Conservation (phyloP, 2,113 vertebrate species). For the Dendrocopos noguchii region DNA sequence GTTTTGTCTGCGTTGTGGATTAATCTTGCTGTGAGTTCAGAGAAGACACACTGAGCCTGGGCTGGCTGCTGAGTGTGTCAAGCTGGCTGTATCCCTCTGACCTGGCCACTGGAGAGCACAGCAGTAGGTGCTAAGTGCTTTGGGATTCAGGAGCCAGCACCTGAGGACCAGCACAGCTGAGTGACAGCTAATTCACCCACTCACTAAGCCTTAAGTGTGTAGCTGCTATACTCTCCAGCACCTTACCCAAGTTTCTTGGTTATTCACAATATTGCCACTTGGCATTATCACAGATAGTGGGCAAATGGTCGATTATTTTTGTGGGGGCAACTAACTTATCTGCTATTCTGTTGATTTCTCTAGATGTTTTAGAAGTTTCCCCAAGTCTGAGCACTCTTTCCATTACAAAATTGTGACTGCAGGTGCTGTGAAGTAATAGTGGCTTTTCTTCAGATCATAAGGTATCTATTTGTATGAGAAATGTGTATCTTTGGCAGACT, state of each 20-base stretch:
- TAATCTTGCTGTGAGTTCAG: neutral
- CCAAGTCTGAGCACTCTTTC: neutral
- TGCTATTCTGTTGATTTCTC: neutral
- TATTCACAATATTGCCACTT: neutral
- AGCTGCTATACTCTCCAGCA: neutral
- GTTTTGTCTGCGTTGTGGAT: neutral
- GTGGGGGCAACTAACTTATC: neutral
- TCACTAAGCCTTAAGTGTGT: fast-evolving
- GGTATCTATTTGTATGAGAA: conserved; percentile 69
- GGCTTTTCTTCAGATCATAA: conserved; percentile 33
- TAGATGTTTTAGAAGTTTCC: neutral
- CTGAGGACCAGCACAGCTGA: neutral
- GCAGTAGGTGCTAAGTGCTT: too few species aligned
- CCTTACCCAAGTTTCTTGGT: neutral
- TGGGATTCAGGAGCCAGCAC: neutral
- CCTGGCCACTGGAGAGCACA: fast-evolving
- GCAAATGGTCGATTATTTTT: neutral
- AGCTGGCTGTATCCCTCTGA: neutral
- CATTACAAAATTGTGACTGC: neutral
- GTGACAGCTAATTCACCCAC: neutral
- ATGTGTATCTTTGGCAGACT: conserved; percentile 72
- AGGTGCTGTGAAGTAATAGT: neutral
- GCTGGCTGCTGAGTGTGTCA: too few species aligned
- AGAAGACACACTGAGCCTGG: neutral
- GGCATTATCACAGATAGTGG: neutral